A percentile compares a stretch with the other conserved stretches of the same genome.
phyloP scores from a whole-genome alignment of 1,140 invertebrate genomes.

The Solen grandis region DNA sequence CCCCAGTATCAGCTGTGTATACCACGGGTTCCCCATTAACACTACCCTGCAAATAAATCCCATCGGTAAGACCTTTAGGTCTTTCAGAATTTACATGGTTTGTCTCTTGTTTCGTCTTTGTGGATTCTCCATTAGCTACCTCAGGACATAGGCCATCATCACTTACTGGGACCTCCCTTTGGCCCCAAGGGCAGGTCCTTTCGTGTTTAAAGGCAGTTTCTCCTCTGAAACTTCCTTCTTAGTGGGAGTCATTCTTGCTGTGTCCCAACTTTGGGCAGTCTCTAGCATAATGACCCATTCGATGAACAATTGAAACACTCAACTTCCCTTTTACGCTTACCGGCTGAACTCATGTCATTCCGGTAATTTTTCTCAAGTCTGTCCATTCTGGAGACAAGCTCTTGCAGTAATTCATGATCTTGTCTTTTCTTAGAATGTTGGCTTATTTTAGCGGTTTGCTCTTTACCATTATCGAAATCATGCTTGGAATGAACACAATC shows the following conservation, averaged over 20 bases:
- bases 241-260: too few relatives aligned
- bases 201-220: too few relatives aligned
- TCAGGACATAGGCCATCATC: too few relatives aligned
- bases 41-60: conserved; percentile 9
- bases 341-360: background rate
- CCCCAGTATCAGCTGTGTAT: conserved; percentile 21
- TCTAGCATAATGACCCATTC: conserved; percentile 10
- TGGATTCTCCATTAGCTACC: background rate
- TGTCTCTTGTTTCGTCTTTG: background rate
- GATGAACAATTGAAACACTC: background rate
- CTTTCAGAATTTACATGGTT: too few relatives aligned
- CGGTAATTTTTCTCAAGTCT: background rate
- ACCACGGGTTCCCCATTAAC: conserved; percentile 7
- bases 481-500: background rate
- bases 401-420: background rate
- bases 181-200: too few relatives aligned
- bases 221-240: too few relatives aligned
- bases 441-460: background rate
- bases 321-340: background rate
- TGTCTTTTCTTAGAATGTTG: background rate
- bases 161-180: too few relatives aligned
- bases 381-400: background rate
- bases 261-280: background rate
- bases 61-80: background rate
- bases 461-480: background rate